Evolutionary conservation across 2,113 vertebrate species (phyloP).

Genomic region (Nettapus auritus): DNA sequence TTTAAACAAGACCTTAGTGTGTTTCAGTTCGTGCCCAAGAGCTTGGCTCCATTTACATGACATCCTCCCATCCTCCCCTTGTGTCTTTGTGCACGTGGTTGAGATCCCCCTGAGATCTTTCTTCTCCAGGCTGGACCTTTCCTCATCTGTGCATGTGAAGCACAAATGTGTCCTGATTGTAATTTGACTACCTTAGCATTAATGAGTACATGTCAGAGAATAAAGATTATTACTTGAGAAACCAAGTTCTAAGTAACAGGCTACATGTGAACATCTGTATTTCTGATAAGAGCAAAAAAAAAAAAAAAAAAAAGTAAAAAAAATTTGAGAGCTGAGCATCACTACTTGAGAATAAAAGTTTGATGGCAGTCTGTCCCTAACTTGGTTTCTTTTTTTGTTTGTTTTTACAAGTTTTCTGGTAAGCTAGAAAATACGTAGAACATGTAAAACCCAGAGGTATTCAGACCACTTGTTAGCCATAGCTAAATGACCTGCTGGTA

Average conservation of each 20-base stretch:
- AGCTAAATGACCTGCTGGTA: neutral
- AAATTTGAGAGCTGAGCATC: neutral
- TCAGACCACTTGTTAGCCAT: neutral
- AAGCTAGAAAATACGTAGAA: neutral
- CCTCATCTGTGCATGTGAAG: too few relatives aligned
- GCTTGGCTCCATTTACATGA: too few relatives aligned
- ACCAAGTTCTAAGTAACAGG: neutral
- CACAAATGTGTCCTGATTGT: neutral
- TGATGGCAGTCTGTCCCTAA: neutral
- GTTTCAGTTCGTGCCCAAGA: neutral
- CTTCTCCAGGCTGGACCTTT: neutral
- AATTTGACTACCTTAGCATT: neutral
- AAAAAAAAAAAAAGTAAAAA: neutral
- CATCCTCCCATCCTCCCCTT: neutral
- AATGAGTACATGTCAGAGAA: neutral
- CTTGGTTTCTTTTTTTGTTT: neutral
- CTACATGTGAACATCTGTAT: neutral
- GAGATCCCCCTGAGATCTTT: neutral
- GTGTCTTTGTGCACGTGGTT: accelerated
- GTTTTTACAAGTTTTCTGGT: neutral
- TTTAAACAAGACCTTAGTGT: accelerated
- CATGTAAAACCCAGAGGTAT: neutral
- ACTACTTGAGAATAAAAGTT: neutral
- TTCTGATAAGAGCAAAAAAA: neutral
- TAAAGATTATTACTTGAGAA: neutral